Evolutionary conservation across 1,140 invertebrate species (phyloP), one percentile per base, ranked within the genome.

Genomic region (Nasonia longicornis): DNA sequence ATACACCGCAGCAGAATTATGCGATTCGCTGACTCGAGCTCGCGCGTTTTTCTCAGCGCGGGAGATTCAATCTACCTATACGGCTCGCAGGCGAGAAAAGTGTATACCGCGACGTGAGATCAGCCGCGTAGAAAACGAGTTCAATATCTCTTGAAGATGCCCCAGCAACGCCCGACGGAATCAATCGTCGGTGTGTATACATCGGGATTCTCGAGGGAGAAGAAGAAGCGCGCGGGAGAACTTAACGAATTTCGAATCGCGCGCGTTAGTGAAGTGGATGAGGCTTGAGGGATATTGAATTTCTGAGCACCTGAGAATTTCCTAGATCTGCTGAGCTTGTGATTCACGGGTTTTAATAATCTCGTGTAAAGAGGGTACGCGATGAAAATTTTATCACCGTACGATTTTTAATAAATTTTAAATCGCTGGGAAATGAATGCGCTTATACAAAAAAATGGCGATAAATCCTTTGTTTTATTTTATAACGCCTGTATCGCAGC

Each of bases 61-160:
- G 2, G 2, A n/a, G 63, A 74, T 74, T 74, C 72, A 77, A 77
- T 45, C 63, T 66, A 67, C 11, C 11, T 52, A 52, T 20, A 42
- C 70, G 42, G 26, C 1, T 20, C 20, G 26, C 26, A 48, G 26
- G 45, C 72, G 48, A 63, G 48, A 74, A 74, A 52, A 31, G 29
- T 73, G 75, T 42, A 26, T 26, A 31, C 26, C 11, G 52, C 73
- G 48, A 45, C 16, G 31, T 6, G 63, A 45, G 20, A 78, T 70
- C 66, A 48, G 42, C 45, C 20, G 20, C n/a, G 76, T 52, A 31
- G 66, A 78, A 78, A 78, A 78, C 66, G 76, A 78, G 64, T 31
- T 78, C 76, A 42, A 78, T 78, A 78, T 78, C 26, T 78, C 38
- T 6, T 26, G 58, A 63, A 64, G 75, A 67, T 67, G 76, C 42